phyloP scores from a whole-genome alignment of 2,888 invertebrate genomes.

The Globia sparganii region DNA sequence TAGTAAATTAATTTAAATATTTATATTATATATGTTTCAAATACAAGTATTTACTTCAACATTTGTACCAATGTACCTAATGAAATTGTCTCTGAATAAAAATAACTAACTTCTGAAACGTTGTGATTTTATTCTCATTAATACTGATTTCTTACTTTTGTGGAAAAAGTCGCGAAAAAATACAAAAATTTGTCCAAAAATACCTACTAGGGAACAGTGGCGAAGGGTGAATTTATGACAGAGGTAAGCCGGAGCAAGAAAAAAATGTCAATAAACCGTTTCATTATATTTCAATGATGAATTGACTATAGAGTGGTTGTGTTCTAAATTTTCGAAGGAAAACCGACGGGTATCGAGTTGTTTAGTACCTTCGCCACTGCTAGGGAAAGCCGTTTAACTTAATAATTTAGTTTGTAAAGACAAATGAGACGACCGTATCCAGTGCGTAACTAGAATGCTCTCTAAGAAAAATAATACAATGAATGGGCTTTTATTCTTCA shows the following conservation, averaged over 20 bases:
- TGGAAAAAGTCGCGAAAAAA: constrained; percentile 14
- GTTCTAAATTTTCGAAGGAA: too few species aligned
- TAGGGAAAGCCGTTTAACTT: constrained; percentile 38
- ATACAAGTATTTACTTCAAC: constrained; percentile 66
- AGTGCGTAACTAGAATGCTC: constrained; percentile 29
- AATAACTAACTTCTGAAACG: constrained; percentile 61
- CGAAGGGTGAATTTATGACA: too few species aligned
- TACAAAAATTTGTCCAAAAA: constrained; percentile 23
- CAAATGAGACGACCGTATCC: constrained; percentile 38
- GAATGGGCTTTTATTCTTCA: constrained; percentile 23
- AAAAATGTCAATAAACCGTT: too few species aligned
- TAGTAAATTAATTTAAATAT: constrained; percentile 60
- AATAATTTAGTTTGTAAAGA: constrained; percentile 45
- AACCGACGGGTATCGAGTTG: too few species aligned
- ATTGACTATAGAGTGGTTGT: too few species aligned
- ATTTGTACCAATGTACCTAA: constrained; percentile 66
- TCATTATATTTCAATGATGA: too few species aligned
- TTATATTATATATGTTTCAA: constrained; percentile 56
- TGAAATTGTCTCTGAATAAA: constrained; percentile 69
- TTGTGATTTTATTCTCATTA: constrained; percentile 28
- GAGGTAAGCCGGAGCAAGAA: too few species aligned
- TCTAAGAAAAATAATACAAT: constrained; percentile 42
- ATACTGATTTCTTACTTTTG: constrained; percentile 9
- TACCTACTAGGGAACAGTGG: too few species aligned
- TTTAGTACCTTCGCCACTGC: too few species aligned